Base-by-base conservation (phyloP, 2,797 vertebrate genomes). In the Darevskia mixta region DNA sequence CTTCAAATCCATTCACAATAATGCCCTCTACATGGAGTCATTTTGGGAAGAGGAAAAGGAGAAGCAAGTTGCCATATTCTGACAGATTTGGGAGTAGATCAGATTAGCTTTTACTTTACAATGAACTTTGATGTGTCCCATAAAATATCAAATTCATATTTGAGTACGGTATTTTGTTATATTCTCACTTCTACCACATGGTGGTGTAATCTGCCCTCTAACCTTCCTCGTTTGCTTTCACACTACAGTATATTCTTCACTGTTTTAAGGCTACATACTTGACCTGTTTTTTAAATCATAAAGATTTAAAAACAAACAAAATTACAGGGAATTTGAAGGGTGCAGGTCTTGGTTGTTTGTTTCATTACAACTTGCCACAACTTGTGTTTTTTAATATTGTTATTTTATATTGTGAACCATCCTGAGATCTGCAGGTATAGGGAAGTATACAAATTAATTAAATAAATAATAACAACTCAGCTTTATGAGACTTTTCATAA, bases 131-230 rank as follows among this genome's bases (percentile, higher is more conserved):
- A 67, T 55, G 27, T 32, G 64, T n/a, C 11, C n/a, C 73, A 15
- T 35, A 10, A 0, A 0, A 49, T 32, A 3, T 17, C 6, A 1
- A 17, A 1, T 29, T n/a, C 69, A 61, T 61, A 32, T 35, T 49
- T 49, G 17, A 77, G 43, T 64, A 15, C 49, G 3, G 49, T 55
- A 69, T 9, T 20, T 29, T 20, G 3, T 18, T 80, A 35, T 2
- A 35, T 1, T 64, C 91, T 75, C 1, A 5, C 1, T 27, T n/a
- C 58, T 81, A 86, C 95, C 96, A 82, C 95, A 91, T 95, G 96
- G 88, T 96, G 96, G 88, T 95, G 94, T 86, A 69, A 90, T 87
- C 95, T 90, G 79, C 95, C 86, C 13, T 75, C 38, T 72, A 92
- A 91, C 81, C 35, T 35, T 71, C 91, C 61, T 8, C 8, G 2